phyloP scores from a whole-genome alignment of 2,113 vertebrate genomes.

The Sphyrna mokarran region DNA sequence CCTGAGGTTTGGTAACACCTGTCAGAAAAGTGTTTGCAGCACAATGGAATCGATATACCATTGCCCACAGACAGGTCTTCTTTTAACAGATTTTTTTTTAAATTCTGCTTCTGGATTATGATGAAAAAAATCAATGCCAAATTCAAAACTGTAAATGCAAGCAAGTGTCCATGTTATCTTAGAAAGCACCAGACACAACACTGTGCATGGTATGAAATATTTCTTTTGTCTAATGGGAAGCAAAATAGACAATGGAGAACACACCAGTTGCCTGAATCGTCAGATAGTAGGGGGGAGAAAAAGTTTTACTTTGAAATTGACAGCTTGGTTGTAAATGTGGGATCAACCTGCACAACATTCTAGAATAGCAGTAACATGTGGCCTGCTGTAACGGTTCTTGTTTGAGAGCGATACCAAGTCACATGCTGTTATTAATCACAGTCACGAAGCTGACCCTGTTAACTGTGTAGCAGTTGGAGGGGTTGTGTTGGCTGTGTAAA shows the following conservation, averaged over 20 bases:
- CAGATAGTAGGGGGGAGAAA: neutral
- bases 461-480: constrained; percentile 13
- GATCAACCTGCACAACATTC: neutral
- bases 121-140: neutral
- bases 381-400: neutral
- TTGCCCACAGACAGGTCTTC: neutral
- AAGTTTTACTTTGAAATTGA: constrained; percentile 12
- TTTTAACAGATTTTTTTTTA: neutral
- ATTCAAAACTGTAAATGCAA: neutral
- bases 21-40: neutral
- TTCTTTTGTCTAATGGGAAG: neutral
- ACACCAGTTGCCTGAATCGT: neutral
- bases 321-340: neutral
- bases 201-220: no score
- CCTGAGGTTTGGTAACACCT: constrained; percentile 10
- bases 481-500: neutral
- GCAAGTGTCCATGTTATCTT: neutral
- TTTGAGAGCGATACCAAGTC: neutral
- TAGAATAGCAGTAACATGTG: neutral
- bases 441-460: constrained; percentile 2
- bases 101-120: no score
- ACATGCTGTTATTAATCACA: constrained; percentile 24
- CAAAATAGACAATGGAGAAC: neutral
- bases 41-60: neutral
- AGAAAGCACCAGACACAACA: neutral